Evolutionary conservation across 2,113 vertebrate genomes (phyloP).

Genomic region (Strix aluco): DNA sequence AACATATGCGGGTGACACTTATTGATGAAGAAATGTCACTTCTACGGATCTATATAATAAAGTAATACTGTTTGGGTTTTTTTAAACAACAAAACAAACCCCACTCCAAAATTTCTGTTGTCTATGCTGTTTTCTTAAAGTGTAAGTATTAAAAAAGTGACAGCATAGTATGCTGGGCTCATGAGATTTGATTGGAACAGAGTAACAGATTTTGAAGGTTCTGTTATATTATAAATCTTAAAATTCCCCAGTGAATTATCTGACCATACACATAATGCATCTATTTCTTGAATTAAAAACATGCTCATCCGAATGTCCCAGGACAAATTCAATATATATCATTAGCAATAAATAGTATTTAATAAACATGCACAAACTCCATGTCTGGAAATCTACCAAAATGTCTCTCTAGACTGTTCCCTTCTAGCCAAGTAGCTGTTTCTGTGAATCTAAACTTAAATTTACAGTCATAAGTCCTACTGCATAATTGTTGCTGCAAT

Average conservation of each 20-base stretch:
- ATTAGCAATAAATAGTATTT: slow-evolving; percentile 14
- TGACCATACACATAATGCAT: not conserved
- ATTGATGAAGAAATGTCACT: not conserved
- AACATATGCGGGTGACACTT: not conserved
- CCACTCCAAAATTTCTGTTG: not conserved
- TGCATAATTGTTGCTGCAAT: not conserved
- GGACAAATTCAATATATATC: not conserved
- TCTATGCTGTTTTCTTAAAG: not conserved
- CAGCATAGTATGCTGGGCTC: not conserved
- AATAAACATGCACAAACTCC: not conserved
- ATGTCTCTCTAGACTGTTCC: not conserved
- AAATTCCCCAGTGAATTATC: not conserved
- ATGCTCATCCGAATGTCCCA: not conserved
- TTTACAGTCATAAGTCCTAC: not conserved
- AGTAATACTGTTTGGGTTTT: not conserved
- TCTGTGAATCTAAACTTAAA: not conserved
- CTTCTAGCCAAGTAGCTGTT: not conserved
- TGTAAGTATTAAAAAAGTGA: not conserved
- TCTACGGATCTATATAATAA: not conserved
- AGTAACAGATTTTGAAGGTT: slow-evolving; percentile 1
- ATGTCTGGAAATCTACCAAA: not conserved
- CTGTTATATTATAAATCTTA: not conserved
- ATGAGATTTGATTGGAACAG: not conserved
- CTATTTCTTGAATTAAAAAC: not conserved
- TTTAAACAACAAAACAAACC: not conserved